Base-by-base conservation (phyloP, 2,113 vertebrate genomes). In the Nyctibius bracteatus region DNA sequence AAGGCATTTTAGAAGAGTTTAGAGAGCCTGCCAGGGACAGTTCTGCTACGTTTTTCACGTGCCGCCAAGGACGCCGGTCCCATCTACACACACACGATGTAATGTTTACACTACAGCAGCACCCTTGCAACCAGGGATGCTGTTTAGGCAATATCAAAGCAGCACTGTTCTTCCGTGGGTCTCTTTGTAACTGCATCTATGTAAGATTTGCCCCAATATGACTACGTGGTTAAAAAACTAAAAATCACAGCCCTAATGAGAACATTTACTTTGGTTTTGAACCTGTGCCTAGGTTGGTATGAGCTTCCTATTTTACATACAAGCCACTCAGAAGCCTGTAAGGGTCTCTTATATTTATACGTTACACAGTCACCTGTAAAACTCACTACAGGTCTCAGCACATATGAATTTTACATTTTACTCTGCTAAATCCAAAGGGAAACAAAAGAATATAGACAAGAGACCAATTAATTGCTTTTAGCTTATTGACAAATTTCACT, bases 1-100 rank as follows among this genome's bases (percentile, higher is more conserved):
- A 98, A 98, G 86, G 96, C 85, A 98, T 88, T 94, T 97, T 95
- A 97, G 96, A 91, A 96, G 66, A 94, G 95, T 96, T 96, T 96
- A 96, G 94, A 95, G 89, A 96, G 89, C 62, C 91, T 91, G 88
- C 65, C 81, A 75, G 73, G 79, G 94, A 89, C 74, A 58, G 57
- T 80, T 61, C 73, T 66, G 86, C 77, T 91, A 86, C 0, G 66
- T 75, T 94, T 75, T 70, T 89, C 62, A 89, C 1, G 51, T 12
- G 82, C 63, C 83, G 25, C 25, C 73, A 94, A 93, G 92, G 92
- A 86, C 86, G 4, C 91, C 1, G 73, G 91, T 86, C 92, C 79
- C 77, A n/a, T 20, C 81, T 78, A 58, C 2, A 10, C 37, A 10
- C 37, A 10, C 27, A 33, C 0, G 0, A 65, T 15, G 39, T 31